These are phyloP conservation scores for Morone chrysops DNA, from an alignment of 2,113 vertebrate species.

Conservation along the genomic window DNA sequence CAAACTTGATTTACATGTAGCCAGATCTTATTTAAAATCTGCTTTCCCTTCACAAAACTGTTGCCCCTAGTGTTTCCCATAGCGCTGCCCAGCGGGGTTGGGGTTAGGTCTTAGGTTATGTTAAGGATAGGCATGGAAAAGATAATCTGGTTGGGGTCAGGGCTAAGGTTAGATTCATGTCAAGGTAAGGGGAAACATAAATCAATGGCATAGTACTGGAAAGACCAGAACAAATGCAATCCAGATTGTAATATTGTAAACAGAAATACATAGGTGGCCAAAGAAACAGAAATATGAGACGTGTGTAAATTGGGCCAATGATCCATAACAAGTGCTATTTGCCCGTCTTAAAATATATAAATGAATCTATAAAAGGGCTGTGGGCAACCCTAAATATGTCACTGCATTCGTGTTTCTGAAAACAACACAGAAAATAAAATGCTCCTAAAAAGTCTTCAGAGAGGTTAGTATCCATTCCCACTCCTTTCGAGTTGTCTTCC, in stretches of 20 bases:
- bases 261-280: not conserved
- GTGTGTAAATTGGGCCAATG: not conserved
- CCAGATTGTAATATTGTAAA: not conserved
- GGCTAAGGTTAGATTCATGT: not conserved
- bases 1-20: not conserved
- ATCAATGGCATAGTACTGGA: not conserved
- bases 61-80: not conserved
- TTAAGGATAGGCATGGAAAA: not conserved
- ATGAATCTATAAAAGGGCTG: not conserved
- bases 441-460: slow-evolving; percentile 25
- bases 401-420: slow-evolving; percentile 15
- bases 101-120: not conserved
- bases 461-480: slow-evolving; percentile 16
- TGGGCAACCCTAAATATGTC: not conserved
- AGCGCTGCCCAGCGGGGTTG: not conserved
- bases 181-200: not conserved
- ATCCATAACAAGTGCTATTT: not conserved
- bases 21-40: not conserved
- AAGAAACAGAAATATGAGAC: not conserved
- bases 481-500: slow-evolving; percentile 26
- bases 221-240: not conserved
- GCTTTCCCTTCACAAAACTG: too few species aligned
- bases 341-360: not conserved
- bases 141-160: not conserved
- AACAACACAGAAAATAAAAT: not conserved